Percentiles rank a stretch among this genome's conserved stretches.
phyloP scores from a whole-genome alignment of 2,888 invertebrate genomes.

The Leptopilina drosophilae region DNA sequence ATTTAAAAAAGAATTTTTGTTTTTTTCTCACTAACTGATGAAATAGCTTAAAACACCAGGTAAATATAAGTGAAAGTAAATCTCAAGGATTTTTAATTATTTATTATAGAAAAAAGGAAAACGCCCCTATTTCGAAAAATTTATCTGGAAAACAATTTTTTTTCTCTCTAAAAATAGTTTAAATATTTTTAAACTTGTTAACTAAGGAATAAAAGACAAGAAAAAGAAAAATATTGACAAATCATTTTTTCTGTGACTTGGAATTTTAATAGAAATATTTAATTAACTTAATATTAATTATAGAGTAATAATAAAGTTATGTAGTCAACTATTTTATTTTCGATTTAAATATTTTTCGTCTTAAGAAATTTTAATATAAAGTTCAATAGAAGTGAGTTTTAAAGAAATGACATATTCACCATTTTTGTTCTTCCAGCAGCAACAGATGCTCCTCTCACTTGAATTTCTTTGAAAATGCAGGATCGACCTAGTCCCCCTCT shows the following conservation, averaged over 20 bases:
- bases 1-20: too few relatives aligned
- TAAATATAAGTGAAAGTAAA: constrained; percentile 17
- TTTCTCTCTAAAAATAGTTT: too few relatives aligned
- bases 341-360: too few relatives aligned
- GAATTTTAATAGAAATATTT: too few relatives aligned
- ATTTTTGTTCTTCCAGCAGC: constrained; percentile 62
- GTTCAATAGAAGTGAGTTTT: background rate
- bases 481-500: constrained; percentile 45
- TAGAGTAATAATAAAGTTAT: background rate
- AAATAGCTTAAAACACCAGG: background rate
- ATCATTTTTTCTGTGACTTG: too few relatives aligned
- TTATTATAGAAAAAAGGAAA: background rate
- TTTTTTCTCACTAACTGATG: too few relatives aligned
- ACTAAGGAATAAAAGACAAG: too few relatives aligned
- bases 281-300: background rate
- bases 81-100: constrained; percentile 24
- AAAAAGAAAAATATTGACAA: too few relatives aligned
- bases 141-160: too few relatives aligned
- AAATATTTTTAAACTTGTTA: too few relatives aligned
- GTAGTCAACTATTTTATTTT: too few relatives aligned
- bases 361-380: background rate
- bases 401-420: constrained; percentile 56
- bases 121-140: constrained; percentile 4
- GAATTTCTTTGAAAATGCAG: constrained; percentile 56
- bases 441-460: constrained; percentile 60